Conservation (phyloP, 1,140 invertebrate genomes). For the Colletes gigas region DNA sequence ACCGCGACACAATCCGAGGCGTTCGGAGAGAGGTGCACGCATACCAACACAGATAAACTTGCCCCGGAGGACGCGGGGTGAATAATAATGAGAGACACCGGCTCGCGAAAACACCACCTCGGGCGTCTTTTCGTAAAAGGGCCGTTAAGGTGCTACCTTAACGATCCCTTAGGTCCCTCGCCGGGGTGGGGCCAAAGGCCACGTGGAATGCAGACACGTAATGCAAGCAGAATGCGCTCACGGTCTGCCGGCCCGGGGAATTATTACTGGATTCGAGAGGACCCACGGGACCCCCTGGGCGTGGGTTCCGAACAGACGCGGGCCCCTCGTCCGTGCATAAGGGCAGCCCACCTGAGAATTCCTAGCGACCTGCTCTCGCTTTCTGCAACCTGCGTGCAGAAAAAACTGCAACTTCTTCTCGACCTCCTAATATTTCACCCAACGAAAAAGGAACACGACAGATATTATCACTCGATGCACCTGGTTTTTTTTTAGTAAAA, state of each 20-base stretch:
- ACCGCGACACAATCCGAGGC: slow-evolving; percentile 1
- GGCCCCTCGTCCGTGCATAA: background rate
- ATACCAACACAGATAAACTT: slow-evolving; percentile 23
- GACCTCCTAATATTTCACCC: background rate
- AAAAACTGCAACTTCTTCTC: background rate
- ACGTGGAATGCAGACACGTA: slow-evolving; percentile 78
- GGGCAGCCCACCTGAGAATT: background rate
- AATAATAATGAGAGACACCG: slow-evolving; percentile 73
- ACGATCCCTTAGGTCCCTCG: slow-evolving; percentile 62
- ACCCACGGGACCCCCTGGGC: slow-evolving; percentile 71
- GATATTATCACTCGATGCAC: no score
- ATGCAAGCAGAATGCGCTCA: slow-evolving; percentile 74
- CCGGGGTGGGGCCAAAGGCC: slow-evolving; percentile 69
- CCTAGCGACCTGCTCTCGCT: background rate
- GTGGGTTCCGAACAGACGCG: slow-evolving; percentile 59
- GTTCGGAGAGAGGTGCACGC: slow-evolving; percentile 13
- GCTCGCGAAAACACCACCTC: slow-evolving; percentile 56
- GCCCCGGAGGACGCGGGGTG: slow-evolving; percentile 64
- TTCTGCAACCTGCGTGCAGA: background rate
- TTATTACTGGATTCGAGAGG: slow-evolving; percentile 73
- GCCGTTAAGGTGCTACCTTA: slow-evolving; percentile 69
- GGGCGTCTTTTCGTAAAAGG: slow-evolving; percentile 67
- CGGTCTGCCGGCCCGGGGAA: slow-evolving; percentile 64
- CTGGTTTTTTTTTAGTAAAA: no score
- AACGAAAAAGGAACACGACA: no score